Evolutionary conservation across 2,888 invertebrate genomes (phyloP).

Genomic region (Altica lythri): DNA sequence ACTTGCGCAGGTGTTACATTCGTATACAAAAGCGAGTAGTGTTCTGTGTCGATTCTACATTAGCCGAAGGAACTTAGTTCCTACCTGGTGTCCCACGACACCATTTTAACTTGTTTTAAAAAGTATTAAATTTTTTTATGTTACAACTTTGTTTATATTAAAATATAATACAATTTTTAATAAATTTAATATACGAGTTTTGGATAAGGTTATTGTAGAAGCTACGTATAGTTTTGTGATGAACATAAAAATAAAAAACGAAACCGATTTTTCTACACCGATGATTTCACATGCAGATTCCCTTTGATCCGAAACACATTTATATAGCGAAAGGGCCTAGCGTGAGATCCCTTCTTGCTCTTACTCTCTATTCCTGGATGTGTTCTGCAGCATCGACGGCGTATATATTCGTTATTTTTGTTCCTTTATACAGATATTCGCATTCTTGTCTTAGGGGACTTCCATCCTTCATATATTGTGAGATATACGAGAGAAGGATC

Average conservation of each 20-base stretch:
- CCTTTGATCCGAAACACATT: slow-evolving; percentile 48
- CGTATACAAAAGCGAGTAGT: no score
- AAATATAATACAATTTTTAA: no score
- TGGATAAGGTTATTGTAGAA: no score
- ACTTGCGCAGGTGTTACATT: no score
- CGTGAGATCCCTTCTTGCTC: slow-evolving; percentile 22
- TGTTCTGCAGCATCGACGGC: slow-evolving; percentile 26
- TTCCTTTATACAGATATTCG: slow-evolving; percentile 50
- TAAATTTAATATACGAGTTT: no score
- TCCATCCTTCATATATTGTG: slow-evolving; percentile 56
- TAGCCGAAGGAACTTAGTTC: no score
- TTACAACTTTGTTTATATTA: no score
- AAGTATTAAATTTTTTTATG: no score
- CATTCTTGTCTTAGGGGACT: slow-evolving; percentile 56
- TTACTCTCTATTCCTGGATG: slow-evolving; percentile 29
- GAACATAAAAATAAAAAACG: no score
- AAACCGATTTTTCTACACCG: slow-evolving; percentile 32
- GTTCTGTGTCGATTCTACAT: no score
- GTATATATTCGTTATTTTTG: slow-evolving; percentile 54
- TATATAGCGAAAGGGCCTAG: slow-evolving; percentile 23
- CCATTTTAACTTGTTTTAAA: no score
- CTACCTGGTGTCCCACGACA: no score
- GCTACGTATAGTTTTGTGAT: slow-evolving; percentile 4
- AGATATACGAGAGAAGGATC: slow-evolving; percentile 42
- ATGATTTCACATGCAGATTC: slow-evolving; percentile 51